These are phyloP conservation scores for Gallirallus australis DNA, from an alignment of 2,797 vertebrate species.

Conservation along the genomic window DNA sequence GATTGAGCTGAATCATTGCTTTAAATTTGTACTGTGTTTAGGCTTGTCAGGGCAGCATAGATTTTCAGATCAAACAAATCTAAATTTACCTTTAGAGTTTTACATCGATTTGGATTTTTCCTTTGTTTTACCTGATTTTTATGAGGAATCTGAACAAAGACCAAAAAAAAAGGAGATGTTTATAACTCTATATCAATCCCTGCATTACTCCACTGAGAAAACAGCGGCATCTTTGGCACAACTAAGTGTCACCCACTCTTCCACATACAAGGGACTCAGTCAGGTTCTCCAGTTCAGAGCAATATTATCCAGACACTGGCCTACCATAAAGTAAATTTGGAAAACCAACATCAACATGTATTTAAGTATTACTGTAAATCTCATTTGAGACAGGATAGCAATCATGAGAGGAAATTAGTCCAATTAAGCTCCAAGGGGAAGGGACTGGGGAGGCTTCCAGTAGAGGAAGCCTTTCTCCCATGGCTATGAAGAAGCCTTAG, in stretches of 20 bases:
- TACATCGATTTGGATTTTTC: not conserved
- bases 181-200: not conserved
- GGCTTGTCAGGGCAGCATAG: not conserved
- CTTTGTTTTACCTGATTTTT: not conserved
- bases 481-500: not conserved
- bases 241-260: not conserved
- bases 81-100: not conserved
- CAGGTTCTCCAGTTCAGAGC: not conserved
- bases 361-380: not conserved
- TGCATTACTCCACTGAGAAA: not conserved
- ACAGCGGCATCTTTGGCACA: not conserved
- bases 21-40: not conserved
- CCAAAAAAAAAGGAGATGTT: not conserved
- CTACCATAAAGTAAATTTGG: not conserved
- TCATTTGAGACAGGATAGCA: not conserved
- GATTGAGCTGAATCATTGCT: not conserved
- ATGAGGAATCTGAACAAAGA: not conserved
- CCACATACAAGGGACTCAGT: not conserved
- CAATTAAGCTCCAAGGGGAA: not conserved
- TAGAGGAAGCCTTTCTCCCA: not conserved
- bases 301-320: not conserved
- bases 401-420: too few species aligned
- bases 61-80: slow-evolving; percentile 2
- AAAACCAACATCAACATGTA: not conserved
- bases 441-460: not conserved